phyloP scores from a whole-genome alignment of 2,797 vertebrate genomes.

The Sandelia bainsii region DNA sequence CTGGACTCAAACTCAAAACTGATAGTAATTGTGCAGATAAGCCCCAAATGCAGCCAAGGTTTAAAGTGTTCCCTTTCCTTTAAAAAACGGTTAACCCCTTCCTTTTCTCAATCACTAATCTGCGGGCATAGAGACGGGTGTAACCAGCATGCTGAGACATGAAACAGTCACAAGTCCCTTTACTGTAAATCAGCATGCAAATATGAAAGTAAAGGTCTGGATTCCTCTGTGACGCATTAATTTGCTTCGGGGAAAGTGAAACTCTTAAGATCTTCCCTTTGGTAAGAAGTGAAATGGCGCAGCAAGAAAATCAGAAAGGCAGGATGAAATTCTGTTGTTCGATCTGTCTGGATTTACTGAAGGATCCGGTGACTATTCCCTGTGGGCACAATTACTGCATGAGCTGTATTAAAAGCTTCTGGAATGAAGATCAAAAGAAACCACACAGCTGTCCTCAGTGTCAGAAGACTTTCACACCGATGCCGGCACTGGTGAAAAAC shows the following conservation, averaged over 20 bases:
- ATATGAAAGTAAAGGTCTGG: background rate
- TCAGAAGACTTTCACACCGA: background rate
- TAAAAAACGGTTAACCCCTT: no score
- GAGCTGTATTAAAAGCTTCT: conserved; percentile 14
- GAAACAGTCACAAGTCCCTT: background rate
- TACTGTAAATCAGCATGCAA: background rate
- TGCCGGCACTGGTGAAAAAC: conserved; percentile 26
- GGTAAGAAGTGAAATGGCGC: conserved; percentile 6
- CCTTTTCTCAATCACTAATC: background rate
- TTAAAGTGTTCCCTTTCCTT: no score
- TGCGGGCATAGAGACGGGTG: background rate
- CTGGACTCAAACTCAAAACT: no score
- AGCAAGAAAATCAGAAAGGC: background rate
- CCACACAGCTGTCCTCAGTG: conserved; percentile 37
- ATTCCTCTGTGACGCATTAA: background rate
- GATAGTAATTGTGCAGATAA: no score
- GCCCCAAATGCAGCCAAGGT: no score
- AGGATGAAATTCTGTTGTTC: conserved; percentile 10
- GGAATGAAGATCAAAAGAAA: background rate
- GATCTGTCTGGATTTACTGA: conserved; percentile 34
- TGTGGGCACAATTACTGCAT: conserved; percentile 42
- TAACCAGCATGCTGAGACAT: background rate
- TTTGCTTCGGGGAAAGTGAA: background rate
- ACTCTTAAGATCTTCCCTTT: background rate
- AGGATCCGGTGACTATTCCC: conserved; percentile 25